These are phyloP conservation scores for Illadopsis cleaveri DNA, from an alignment of 2,113 vertebrate species.

Conservation along the genomic window DNA sequence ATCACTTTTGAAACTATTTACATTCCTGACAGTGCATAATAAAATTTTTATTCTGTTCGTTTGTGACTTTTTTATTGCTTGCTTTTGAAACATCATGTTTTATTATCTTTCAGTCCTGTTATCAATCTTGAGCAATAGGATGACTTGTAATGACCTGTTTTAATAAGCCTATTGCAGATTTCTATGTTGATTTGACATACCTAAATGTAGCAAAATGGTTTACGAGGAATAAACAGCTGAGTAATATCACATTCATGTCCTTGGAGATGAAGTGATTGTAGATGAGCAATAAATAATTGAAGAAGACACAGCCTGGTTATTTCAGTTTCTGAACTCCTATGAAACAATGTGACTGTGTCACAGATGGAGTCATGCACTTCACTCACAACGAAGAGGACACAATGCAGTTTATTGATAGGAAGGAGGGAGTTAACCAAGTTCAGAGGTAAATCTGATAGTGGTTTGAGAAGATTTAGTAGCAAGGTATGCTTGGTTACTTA, in stretches of 20 bases:
- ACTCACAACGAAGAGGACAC: not conserved
- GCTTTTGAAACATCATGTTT: conserved; percentile 63
- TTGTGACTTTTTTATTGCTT: conserved; percentile 65
- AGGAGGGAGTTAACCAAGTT: not conserved
- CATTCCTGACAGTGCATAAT: conserved; percentile 57
- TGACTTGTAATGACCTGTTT: conserved; percentile 50
- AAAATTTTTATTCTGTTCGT: conserved; percentile 67
- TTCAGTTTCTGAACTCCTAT: not conserved
- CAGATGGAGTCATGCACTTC: not conserved
- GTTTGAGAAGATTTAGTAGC: not conserved
- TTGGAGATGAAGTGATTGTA: conserved; percentile 19
- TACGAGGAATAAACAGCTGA: conserved; percentile 53
- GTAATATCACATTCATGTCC: not conserved
- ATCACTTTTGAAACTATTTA: conserved; percentile 64
- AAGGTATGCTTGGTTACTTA: not conserved
- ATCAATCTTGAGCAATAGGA: conserved; percentile 60
- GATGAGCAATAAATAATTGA: conserved; percentile 58
- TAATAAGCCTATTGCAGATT: conserved; percentile 57
- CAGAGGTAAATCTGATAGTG: not conserved
- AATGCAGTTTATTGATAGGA: rapidly evolving
- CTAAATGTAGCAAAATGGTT: conserved; percentile 50
- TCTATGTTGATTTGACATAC: conserved; percentile 48
- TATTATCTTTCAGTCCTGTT: conserved; percentile 60
- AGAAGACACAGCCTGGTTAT: not conserved
- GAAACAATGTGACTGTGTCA: not conserved